These are phyloP conservation scores for Leptodactylus fuscus DNA, from an alignment of 2,113 vertebrate species.

Conservation along the genomic window DNA sequence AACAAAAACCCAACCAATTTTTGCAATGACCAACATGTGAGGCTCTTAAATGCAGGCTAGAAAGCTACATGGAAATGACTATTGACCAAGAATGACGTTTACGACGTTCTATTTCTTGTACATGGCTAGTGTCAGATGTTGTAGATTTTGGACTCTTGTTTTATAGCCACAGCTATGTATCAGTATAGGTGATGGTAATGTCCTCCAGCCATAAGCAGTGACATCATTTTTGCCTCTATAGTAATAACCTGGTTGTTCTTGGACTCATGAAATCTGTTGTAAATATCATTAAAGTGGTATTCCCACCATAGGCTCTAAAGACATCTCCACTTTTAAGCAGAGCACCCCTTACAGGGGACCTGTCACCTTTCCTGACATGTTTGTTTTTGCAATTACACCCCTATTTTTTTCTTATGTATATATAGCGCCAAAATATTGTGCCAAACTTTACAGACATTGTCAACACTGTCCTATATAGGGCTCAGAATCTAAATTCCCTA, in stretches of 20 bases:
- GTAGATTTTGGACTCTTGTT: not conserved
- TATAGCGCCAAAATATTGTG: no score
- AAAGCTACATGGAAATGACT: not conserved
- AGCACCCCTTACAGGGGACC: not conserved
- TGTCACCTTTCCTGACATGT: no score
- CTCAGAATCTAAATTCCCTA: no score
- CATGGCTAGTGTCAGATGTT: no score
- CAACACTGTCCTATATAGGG: no score
- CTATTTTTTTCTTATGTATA: no score
- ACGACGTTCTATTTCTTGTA: not conserved
- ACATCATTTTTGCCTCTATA: not conserved
- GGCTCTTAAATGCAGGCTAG: not conserved
- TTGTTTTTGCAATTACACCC: no score
- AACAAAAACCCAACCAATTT: not conserved
- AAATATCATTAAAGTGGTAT: not conserved
- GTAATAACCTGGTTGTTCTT: not conserved
- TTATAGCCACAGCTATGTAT: not conserved
- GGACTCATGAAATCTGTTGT: not conserved
- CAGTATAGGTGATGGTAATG: not conserved
- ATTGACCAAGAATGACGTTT: not conserved
- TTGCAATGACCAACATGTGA: not conserved
- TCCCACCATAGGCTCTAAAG: not conserved
- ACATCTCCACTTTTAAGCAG: not conserved
- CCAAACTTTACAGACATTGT: no score
- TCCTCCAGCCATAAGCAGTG: not conserved